Conservation (phyloP, 2,797 vertebrate species). For the Sebastes kiyomatsui region DNA sequence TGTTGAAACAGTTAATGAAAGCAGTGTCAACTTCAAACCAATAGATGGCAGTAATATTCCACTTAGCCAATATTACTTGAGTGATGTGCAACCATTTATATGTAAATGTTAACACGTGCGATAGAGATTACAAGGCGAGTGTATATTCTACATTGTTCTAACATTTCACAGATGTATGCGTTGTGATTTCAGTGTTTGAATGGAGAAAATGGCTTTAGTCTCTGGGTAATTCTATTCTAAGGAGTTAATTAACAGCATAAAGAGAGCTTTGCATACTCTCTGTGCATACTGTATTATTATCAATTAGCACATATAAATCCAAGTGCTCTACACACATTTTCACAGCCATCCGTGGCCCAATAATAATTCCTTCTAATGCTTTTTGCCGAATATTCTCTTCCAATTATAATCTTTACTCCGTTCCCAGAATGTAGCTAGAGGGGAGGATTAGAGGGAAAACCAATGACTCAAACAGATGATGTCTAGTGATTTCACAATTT, state of each 20-base stretch:
- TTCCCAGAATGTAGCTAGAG: slow-evolving; percentile 12
- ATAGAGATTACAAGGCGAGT: not conserved
- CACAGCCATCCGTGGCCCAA: not conserved
- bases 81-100: not conserved
- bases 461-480: slow-evolving; percentile 11
- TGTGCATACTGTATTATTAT: slow-evolving; percentile 11
- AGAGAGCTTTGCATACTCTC: not conserved
- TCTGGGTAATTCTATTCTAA: not conserved
- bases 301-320: slow-evolving; percentile 15
- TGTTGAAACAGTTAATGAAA: not conserved
- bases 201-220: not conserved
- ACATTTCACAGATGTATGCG: slow-evolving; percentile 2
- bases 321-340: not conserved
- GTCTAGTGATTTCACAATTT: not conserved
- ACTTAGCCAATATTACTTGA: not conserved
- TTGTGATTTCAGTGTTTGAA: slow-evolving; percentile 17
- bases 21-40: slow-evolving; percentile 24
- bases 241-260: slow-evolving; percentile 19
- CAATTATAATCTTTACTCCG: not conserved
- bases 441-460: not conserved
- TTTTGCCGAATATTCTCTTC: not conserved
- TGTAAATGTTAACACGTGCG: not conserved
- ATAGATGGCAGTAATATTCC: slow-evolving; percentile 49
- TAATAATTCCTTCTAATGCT: slow-evolving; percentile 7
- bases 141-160: not conserved